Percentiles rank a stretch among this genome's conserved stretches.
Evolutionary conservation across 2,797 vertebrate species (phyloP).

Genomic region (Graptemys geographica): DNA sequence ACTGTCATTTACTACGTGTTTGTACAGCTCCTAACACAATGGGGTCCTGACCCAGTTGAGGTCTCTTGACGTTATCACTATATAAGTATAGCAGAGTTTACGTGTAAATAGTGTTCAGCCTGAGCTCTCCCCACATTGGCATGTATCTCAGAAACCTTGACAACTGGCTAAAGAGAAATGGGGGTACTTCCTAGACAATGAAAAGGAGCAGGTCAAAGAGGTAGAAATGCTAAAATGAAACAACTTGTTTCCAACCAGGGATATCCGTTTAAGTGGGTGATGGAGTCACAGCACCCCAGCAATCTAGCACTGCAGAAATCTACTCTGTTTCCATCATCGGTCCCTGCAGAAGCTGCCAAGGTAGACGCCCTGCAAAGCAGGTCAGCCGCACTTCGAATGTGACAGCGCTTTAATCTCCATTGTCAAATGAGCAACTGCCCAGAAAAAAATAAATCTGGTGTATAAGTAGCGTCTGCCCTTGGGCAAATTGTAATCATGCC

Average conservation of each 20-base stretch:
- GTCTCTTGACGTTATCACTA: neutral
- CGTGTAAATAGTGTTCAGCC: neutral
- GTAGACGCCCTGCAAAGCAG: neutral
- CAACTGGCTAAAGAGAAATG: neutral
- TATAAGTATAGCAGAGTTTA: neutral
- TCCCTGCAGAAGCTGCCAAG: neutral
- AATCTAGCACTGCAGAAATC: neutral
- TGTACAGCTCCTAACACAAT: neutral
- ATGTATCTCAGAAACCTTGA: neutral
- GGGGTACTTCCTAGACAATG: neutral
- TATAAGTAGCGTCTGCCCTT: neutral
- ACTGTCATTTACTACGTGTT: neutral
- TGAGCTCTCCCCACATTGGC: neutral
- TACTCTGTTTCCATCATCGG: neutral
- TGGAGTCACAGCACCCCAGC: accelerated
- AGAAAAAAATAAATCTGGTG: neutral
- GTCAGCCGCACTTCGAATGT: neutral
- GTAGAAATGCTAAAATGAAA: neutral
- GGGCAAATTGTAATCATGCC: neutral
- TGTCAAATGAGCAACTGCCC: neutral
- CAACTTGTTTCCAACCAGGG: neutral
- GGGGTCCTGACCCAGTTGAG: neutral
- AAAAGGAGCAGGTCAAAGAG: neutral
- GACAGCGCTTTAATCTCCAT: neutral
- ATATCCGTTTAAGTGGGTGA: neutral